Base-by-base conservation (phyloP, 2,888 invertebrate genomes). In the Amorpha juglandis region DNA sequence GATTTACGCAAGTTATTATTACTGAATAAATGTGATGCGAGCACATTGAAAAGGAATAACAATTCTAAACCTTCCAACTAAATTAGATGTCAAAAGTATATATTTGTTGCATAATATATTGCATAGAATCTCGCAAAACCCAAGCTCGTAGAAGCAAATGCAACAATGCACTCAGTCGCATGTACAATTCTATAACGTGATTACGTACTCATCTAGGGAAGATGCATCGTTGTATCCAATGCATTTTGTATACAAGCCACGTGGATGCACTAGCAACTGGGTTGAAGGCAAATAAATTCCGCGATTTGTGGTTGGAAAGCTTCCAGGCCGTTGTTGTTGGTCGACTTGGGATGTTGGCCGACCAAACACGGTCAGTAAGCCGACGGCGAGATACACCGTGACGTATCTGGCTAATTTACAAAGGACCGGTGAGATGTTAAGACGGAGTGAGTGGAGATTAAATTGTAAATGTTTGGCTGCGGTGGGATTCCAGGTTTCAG, bases 231-330 rank as follows among this genome's bases (percentile, higher is more conserved):
- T 64, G 71, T 66, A 62, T 66, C 64, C 70, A 67, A 73, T 83
- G 83, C 79, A 86, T 87, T 90, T 86, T 83, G 85, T 89, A 90
- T 77, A 83, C 90, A 69, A 73, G 58, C 79, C 91, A 90, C 91
- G 91, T 91, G 89, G 83, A 86, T 88, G 86, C 87, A 86, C 86
- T 87, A 85, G 86, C 82, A 78, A 81, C 81, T 58, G 58, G 84
- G 84, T 77, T 87, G 89, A 89, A 87, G 89, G 89, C 89, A 87
- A 91, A 92, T 91, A 91, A 90, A 91, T 91, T 90, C 80, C 81
- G 78, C 89, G 90, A 89, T 91, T 90, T 91, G 90, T 85, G 91
- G 90, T 90, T 92, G 91, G 91, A 91, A 86, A 75, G 83, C 80
- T 88, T 92, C 91, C 91, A 92, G 89, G 76, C 76, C 79, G 76